Evolutionary conservation across 2,113 vertebrate species (phyloP).

Genomic region (Podiceps cristatus): DNA sequence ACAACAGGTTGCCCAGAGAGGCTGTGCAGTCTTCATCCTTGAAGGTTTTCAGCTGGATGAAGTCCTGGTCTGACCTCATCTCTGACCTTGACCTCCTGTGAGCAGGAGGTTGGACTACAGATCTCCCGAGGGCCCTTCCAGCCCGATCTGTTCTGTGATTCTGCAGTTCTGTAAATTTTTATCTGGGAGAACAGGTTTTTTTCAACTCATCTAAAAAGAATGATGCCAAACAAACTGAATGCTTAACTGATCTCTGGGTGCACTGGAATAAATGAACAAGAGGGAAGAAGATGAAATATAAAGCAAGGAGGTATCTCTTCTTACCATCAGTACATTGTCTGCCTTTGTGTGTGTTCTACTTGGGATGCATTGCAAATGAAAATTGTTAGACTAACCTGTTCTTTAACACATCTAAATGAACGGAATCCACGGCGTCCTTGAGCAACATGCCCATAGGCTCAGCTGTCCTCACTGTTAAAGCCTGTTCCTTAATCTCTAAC

Average conservation of each 20-base stretch:
- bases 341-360: not conserved
- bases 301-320: not conserved
- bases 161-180: not conserved
- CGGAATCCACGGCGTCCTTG: not conserved
- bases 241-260: not conserved
- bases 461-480: not conserved
- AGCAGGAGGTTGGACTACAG: not conserved
- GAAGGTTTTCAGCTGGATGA: not conserved
- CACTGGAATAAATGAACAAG: not conserved
- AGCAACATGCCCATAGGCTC: not conserved
- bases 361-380: not conserved
- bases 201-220: not conserved
- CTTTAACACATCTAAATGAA: not conserved
- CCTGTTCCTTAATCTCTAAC: not conserved
- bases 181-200: not conserved
- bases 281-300: not conserved
- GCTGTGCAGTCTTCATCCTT: not conserved
- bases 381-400: not conserved
- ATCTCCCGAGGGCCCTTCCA: not conserved
- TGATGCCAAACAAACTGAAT: not conserved
- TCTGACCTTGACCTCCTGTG: not conserved
- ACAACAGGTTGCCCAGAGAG: not conserved
- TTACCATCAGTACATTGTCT: not conserved
- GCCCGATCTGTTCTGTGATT: not conserved
- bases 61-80: not conserved